These are phyloP conservation scores for Sterna hirundo DNA, from an alignment of 2,113 vertebrate species.

Conservation along the genomic window DNA sequence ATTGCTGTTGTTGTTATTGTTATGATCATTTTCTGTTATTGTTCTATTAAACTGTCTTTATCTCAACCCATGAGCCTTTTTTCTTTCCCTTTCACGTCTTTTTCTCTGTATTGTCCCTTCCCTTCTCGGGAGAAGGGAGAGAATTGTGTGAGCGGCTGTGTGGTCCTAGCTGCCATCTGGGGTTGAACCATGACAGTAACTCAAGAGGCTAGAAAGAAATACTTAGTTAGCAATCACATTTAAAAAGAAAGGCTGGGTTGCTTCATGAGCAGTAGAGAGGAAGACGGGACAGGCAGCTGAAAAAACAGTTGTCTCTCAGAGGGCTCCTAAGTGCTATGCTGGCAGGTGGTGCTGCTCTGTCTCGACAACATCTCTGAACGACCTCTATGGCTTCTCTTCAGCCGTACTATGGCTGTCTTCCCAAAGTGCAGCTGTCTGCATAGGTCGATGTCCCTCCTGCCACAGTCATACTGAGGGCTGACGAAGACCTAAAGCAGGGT, in stretches of 20 bases:
- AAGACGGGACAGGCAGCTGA: neutral
- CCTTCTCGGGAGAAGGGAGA: neutral
- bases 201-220: neutral
- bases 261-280: neutral
- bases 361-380: rapidly evolving
- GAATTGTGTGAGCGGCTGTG: neutral
- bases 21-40: neutral
- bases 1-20: neutral
- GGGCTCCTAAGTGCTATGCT: neutral
- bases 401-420: rapidly evolving
- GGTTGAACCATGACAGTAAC: neutral
- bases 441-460: rapidly evolving
- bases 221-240: neutral
- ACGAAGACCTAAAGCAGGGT: neutral
- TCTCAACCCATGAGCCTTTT: neutral
- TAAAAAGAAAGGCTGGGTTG: neutral
- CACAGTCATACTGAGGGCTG: rapidly evolving
- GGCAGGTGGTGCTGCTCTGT: neutral
- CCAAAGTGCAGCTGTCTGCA: neutral
- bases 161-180: neutral
- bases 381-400: rapidly evolving
- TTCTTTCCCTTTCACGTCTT: neutral
- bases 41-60: neutral
- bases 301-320: neutral
- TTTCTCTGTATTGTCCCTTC: neutral